A percentile compares a stretch with the other conserved stretches of the same genome.
phyloP scores from a whole-genome alignment of 1,140 invertebrate species.

The Lepidotrigona ventralis region DNA sequence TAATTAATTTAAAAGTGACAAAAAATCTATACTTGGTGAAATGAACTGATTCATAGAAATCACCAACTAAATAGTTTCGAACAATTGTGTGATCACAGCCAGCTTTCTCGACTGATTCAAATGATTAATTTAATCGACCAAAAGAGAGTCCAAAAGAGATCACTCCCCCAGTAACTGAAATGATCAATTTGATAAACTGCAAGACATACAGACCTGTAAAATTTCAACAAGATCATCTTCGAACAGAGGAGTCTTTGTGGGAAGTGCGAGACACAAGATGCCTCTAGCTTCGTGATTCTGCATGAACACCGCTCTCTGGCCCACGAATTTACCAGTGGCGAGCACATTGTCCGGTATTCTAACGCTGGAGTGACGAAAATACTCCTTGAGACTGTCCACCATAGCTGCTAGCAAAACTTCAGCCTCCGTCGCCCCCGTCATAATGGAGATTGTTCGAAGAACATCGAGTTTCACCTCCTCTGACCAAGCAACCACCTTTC shows the following conservation, averaged over 20 bases:
- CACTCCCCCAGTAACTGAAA: background rate
- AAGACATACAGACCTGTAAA: slow-evolving; percentile 66
- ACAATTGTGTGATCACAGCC: too few species aligned
- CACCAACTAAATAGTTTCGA: too few species aligned
- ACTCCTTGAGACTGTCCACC: slow-evolving; percentile 83
- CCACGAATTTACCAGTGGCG: slow-evolving; percentile 81
- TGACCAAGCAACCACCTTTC: slow-evolving; percentile 89
- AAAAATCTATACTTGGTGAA: too few species aligned
- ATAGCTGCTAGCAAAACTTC: slow-evolving; percentile 85
- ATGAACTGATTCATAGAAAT: too few species aligned
- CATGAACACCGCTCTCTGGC: slow-evolving; percentile 80
- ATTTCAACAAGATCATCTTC: slow-evolving; percentile 76
- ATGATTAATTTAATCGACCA: too few species aligned
- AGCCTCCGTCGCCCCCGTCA: slow-evolving; percentile 83
- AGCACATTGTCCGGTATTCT: slow-evolving; percentile 80
- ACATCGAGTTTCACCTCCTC: slow-evolving; percentile 82
- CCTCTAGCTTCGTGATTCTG: slow-evolving; percentile 80
- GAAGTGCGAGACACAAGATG: slow-evolving; percentile 82
- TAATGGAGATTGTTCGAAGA: slow-evolving; percentile 81
- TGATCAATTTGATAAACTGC: background rate
- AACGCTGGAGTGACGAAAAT: slow-evolving; percentile 81
- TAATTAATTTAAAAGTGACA: too few species aligned
- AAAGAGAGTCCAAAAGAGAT: too few species aligned
- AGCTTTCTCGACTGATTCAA: too few species aligned
- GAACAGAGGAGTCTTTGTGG: slow-evolving; percentile 78